These are phyloP conservation scores for Plumapathes pennacea DNA, from an alignment of 92 coral and sea anemone genomes.

Conservation along the genomic window DNA sequence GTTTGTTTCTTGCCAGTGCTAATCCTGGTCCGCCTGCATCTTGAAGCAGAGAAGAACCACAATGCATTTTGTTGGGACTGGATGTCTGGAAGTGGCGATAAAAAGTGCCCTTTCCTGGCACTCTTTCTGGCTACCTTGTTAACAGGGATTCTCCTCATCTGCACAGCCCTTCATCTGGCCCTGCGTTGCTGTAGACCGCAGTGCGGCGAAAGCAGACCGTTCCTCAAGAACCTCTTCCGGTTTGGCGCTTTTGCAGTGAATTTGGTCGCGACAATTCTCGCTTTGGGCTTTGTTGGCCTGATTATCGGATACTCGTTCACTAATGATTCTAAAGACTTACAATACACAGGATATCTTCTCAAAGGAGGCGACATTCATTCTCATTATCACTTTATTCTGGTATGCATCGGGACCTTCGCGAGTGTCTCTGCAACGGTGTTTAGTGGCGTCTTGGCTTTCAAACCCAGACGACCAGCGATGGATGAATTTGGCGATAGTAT, in stretches of 20 bases:
- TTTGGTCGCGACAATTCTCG: conserved; percentile 3
- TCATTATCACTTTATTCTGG: conserved; percentile 2
- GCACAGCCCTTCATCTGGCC: conserved; percentile 1
- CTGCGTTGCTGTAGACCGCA: too few species aligned
- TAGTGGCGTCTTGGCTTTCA: conserved; percentile 2
- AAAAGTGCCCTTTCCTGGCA: conserved; percentile 20
- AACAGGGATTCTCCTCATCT: conserved; percentile 13
- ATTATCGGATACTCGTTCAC: conserved; percentile 8
- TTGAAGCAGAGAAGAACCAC: too few species aligned
- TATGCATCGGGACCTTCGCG: conserved; percentile 3
- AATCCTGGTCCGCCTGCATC: too few species aligned
- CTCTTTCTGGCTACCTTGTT: conserved; percentile 19
- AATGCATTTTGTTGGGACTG: conserved; percentile 22
- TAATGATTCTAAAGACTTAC: neutral
- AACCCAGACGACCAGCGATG: neutral
- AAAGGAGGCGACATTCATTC: neutral
- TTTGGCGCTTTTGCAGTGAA: conserved; percentile 15
- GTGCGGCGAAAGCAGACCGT: conserved; percentile 16
- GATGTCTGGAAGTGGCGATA: neutral
- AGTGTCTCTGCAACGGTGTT: conserved; percentile 7
- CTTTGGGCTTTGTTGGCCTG: conserved; percentile 3
- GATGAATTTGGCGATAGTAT: conserved; percentile 17
- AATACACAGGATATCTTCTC: neutral
- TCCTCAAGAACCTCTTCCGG: conserved; percentile 1
- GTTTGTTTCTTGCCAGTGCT: conserved; percentile 11